Conservation (phyloP, 2,113 vertebrate species). For the Cebidichthys violaceus region DNA sequence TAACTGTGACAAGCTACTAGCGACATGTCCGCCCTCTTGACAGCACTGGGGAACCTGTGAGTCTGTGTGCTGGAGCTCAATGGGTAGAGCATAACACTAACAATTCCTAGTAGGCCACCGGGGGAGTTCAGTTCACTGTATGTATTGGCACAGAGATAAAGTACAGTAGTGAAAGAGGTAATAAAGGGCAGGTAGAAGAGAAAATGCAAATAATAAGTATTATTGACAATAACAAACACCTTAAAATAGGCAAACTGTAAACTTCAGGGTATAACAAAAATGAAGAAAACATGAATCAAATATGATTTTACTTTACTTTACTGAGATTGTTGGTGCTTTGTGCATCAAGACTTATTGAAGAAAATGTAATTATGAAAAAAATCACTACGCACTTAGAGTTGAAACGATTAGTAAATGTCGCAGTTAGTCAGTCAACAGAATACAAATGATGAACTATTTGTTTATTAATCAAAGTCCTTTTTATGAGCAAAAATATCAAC, state of each 20-base stretch:
- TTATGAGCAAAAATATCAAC: neutral
- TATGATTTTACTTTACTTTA: too few relatives aligned
- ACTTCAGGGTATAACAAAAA: neutral
- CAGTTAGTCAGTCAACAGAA: slow-evolving; percentile 14
- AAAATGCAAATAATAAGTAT: neutral
- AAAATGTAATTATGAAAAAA: neutral
- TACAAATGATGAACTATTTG: neutral
- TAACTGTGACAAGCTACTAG: slow-evolving; percentile 66
- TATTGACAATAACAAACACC: neutral
- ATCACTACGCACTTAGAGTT: slow-evolving; percentile 6
- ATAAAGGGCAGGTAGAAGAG: neutral
- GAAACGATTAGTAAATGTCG: neutral
- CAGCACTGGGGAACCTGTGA: slow-evolving; percentile 10
- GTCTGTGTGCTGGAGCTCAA: slow-evolving; percentile 26
- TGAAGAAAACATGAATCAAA: neutral
- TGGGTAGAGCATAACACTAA: slow-evolving; percentile 11
- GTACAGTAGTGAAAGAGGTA: neutral
- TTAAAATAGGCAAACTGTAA: neutral
- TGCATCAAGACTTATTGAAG: neutral
- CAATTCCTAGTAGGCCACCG: slow-evolving; percentile 25
- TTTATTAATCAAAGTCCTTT: slow-evolving; percentile 14
- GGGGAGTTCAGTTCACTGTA: neutral
- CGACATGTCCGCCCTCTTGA: slow-evolving; percentile 40
- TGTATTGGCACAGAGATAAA: slow-evolving; percentile 18
- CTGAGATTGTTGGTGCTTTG: too few relatives aligned